Evolutionary conservation across 2,113 vertebrate species (phyloP).

Genomic region (Orthonyx spaldingii): DNA sequence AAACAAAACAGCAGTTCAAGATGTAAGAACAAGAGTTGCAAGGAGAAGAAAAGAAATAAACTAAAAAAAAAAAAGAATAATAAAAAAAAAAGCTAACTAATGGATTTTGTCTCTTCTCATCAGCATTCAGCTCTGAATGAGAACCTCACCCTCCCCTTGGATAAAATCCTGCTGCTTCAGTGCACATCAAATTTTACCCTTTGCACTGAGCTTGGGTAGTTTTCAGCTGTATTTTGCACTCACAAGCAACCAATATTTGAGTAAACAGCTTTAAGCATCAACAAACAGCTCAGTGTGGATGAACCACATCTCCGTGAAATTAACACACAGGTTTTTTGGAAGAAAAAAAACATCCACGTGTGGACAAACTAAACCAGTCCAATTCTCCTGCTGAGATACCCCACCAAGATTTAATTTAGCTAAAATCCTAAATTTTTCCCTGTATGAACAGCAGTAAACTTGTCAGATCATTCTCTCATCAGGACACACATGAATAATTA

Average conservation of each 20-base stretch:
- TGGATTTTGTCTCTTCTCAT: neutral
- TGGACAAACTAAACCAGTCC: neutral
- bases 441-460: neutral
- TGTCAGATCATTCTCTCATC: neutral
- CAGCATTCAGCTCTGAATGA: neutral
- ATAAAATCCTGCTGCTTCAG: neutral
- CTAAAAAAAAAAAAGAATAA: neutral
- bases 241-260: neutral
- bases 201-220: neutral
- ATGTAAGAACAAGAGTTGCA: slow-evolving; percentile 59
- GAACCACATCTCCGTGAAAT: neutral
- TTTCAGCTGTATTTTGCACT: neutral
- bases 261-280: neutral
- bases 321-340: accelerated
- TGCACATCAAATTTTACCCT: neutral
- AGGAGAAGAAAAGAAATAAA: slow-evolving; percentile 47
- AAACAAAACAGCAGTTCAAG: slow-evolving; percentile 77
- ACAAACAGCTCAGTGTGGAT: neutral
- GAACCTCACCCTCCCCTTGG: neutral
- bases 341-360: neutral
- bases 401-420: neutral
- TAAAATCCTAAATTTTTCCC: neutral
- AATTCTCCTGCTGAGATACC: neutral
- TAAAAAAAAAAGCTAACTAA: neutral
- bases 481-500: neutral